A percentile compares a stretch with the other conserved stretches of the same genome.
phyloP scores from a whole-genome alignment of 2,888 invertebrate species.

The Drosophila acutilabella region DNA sequence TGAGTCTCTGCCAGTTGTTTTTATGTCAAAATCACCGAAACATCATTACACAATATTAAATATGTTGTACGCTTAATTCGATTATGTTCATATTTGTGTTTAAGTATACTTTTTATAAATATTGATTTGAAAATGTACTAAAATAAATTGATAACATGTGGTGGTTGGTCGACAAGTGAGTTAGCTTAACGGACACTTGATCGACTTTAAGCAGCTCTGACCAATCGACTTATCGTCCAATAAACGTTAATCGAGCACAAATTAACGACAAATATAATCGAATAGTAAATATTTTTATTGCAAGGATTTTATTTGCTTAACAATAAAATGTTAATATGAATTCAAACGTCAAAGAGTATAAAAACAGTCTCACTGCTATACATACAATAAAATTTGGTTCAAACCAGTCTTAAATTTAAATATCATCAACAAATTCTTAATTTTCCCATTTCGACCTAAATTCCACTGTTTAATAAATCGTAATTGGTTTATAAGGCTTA shows the following conservation, averaged over 20 bases:
- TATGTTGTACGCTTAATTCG: not conserved
- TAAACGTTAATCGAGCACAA: not conserved
- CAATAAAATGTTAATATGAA: too few species aligned
- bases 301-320: too few species aligned
- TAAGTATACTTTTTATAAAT: conserved; percentile 1
- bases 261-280: too few species aligned
- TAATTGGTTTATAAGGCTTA: too few species aligned
- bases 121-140: conserved; percentile 20
- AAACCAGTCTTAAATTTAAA: too few species aligned
- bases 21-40: conserved; percentile 4
- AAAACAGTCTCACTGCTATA: too few species aligned
- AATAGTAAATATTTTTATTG: too few species aligned
- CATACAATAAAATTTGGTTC: too few species aligned
- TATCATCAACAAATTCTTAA: too few species aligned
- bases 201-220: not conserved
- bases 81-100: not conserved
- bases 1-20: conserved; percentile 1
- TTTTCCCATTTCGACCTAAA: too few species aligned
- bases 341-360: too few species aligned
- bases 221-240: not conserved
- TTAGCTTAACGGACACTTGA: conserved; percentile 5
- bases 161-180: conserved; percentile 6
- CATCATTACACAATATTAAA: not conserved
- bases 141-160: conserved; percentile 16
- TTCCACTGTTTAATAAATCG: too few species aligned